Conservation (phyloP, 2,113 vertebrate species). For the Progne subis region DNA sequence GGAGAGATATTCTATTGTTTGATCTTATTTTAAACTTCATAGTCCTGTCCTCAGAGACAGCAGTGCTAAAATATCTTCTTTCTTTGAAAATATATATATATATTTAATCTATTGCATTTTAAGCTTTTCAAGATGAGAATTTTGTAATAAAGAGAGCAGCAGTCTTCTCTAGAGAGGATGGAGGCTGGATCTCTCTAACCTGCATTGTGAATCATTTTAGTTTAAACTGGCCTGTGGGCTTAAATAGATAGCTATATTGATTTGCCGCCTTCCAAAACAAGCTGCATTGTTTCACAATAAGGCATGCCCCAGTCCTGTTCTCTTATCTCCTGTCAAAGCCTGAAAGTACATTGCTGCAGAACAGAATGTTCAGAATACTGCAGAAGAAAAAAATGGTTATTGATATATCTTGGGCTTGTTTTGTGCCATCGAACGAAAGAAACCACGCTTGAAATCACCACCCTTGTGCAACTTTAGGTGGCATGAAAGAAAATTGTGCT, state of each 20-base stretch:
- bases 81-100: neutral
- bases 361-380: conserved; percentile 12
- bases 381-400: conserved; percentile 33
- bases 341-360: conserved; percentile 20
- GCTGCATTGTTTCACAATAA: conserved; percentile 46
- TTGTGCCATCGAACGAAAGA: conserved; percentile 12
- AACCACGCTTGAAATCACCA: conserved; percentile 1
- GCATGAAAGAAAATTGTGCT: neutral
- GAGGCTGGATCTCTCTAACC: neutral
- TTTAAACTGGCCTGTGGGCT: conserved; percentile 37
- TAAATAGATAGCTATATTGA: conserved; percentile 58
- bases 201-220: neutral
- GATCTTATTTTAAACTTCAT: neutral
- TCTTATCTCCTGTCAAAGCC: conserved; percentile 17
- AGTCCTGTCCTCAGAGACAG: neutral
- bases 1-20: neutral
- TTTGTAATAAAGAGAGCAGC: neutral
- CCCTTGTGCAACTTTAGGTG: neutral
- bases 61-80: neutral
- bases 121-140: conserved; percentile 6
- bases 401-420: conserved; percentile 39
- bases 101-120: neutral
- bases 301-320: neutral
- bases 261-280: conserved; percentile 42
- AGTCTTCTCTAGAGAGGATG: conserved; percentile 1